phyloP scores from a whole-genome alignment of 2,113 vertebrate genomes.

The Zingel zingel region DNA sequence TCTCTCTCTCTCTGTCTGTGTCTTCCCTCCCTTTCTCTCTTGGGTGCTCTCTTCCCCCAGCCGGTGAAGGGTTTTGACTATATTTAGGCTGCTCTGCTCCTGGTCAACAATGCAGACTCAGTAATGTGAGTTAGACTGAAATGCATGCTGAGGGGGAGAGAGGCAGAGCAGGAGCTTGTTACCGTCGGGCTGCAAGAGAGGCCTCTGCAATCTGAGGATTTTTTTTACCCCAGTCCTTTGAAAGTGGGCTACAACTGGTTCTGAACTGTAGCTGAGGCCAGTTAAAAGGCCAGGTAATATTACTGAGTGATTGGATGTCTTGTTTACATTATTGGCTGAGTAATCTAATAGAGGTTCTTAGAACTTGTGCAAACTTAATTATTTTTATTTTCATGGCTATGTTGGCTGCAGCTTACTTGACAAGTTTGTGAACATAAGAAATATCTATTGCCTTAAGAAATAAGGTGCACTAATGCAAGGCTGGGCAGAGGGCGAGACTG shows the following conservation, averaged over 20 bases:
- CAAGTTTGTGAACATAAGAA: not conserved
- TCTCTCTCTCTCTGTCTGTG: not conserved
- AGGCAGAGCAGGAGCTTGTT: constrained; percentile 45
- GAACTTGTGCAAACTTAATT: not conserved
- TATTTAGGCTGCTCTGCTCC: constrained; percentile 89
- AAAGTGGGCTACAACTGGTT: constrained; percentile 33
- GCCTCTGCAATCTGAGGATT: constrained; percentile 44
- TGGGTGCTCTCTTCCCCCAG: constrained; percentile 53
- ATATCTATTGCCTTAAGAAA: not conserved
- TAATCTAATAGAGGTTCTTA: constrained; percentile 12
- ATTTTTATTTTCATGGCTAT: not conserved
- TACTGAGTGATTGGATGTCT: constrained; percentile 18
- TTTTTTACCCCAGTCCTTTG: constrained; percentile 18
- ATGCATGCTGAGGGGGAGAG: constrained; percentile 59
- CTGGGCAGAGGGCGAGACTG: constrained; percentile 4
- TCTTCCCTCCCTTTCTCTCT: constrained; percentile 48
- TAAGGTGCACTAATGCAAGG: not conserved
- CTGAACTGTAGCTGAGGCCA: constrained; percentile 47
- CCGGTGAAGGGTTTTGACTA: constrained; percentile 84
- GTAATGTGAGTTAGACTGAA: constrained; percentile 86
- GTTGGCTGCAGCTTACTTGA: not conserved
- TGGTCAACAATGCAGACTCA: constrained; percentile 84
- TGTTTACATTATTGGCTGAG: constrained; percentile 54
- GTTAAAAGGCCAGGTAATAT: constrained; percentile 61
- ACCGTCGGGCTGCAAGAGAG: constrained; percentile 39